These are phyloP conservation scores for Propithecus perrieri DNA, from an alignment of 2,797 vertebrate genomes.

Conservation along the genomic window DNA sequence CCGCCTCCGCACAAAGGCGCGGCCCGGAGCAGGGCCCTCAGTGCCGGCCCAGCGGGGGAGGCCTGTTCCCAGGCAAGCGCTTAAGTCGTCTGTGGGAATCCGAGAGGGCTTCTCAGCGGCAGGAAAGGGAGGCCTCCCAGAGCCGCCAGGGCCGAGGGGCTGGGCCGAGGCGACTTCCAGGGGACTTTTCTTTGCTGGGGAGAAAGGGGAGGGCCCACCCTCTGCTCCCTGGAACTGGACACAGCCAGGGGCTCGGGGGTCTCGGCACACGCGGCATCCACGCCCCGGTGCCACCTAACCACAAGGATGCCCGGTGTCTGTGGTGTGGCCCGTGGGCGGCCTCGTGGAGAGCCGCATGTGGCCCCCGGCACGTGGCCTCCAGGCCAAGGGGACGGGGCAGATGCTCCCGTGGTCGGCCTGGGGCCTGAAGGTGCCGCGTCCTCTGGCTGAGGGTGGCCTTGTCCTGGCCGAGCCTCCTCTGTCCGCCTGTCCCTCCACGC, in stretches of 20 bases:
- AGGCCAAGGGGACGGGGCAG: neutral
- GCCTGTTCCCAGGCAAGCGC: neutral
- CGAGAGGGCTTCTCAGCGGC: neutral
- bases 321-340: neutral
- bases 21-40: neutral
- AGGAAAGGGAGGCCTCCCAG: neutral
- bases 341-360: neutral
- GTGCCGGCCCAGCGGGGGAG: conserved; percentile 56
- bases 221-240: neutral
- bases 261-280: neutral
- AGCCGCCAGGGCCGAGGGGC: neutral
- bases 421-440: rapidly evolving
- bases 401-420: rapidly evolving
- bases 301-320: rapidly evolving
- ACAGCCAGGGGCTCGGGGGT: neutral
- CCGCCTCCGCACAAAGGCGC: conserved; percentile 58
- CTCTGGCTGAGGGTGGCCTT: neutral
- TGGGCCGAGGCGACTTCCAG: neutral
- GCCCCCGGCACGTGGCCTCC: neutral
- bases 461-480: neutral
- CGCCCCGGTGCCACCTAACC: neutral
- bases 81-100: conserved; percentile 49
- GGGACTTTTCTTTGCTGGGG: neutral
- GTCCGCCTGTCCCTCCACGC: neutral
- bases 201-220: neutral